Conservation (phyloP, 2,113 vertebrate species). For the Epinephelus moara region DNA sequence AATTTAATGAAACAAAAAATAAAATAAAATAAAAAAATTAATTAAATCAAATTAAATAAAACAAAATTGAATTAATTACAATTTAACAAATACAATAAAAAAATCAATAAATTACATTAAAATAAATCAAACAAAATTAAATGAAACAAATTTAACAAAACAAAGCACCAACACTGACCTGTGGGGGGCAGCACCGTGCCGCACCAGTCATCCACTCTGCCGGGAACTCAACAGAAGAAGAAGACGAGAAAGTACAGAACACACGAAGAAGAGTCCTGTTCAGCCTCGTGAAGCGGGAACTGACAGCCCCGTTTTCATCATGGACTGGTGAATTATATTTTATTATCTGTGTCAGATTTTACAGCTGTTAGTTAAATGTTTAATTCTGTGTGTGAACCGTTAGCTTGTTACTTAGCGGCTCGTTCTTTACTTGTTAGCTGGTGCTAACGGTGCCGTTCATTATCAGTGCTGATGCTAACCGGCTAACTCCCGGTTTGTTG, state of each 20-base stretch:
- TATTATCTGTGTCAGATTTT: accelerated
- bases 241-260: not conserved
- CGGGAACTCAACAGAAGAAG: not conserved
- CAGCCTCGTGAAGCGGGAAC: conserved; percentile 80
- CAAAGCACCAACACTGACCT: not conserved
- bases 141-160: not conserved
- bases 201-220: not conserved
- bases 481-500: conserved; percentile 47
- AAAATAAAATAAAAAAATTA: too few species aligned
- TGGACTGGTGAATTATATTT: conserved; percentile 73
- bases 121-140: not conserved
- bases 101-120: too few species aligned
- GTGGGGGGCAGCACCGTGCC: not conserved
- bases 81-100: too few species aligned
- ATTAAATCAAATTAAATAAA: not conserved
- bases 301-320: conserved; percentile 10
- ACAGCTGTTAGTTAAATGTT: too few species aligned
- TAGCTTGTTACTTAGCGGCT: not conserved
- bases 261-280: conserved; percentile 45
- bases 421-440: not conserved
- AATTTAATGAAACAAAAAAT: too few species aligned
- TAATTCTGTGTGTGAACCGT: accelerated
- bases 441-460: conserved; percentile 27
- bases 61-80: not conserved
- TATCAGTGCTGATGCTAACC: conserved; percentile 42